A percentile compares a stretch with the other conserved stretches of the same genome.
These are phyloP conservation scores for Rhopalosiphum maidis DNA, from an alignment of 1,140 invertebrate genomes.

Conservation along the genomic window DNA sequence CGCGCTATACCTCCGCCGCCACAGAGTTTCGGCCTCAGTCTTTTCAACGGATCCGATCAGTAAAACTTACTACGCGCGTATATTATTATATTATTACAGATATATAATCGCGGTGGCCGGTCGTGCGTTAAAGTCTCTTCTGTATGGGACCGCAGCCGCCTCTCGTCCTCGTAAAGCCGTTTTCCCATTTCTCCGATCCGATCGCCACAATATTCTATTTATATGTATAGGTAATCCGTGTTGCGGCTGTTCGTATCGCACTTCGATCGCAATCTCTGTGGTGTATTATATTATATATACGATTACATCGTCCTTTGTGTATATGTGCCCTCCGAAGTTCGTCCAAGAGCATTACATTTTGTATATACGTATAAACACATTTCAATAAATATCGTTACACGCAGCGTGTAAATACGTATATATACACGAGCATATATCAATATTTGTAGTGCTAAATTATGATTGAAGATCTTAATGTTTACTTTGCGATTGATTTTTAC, in stretches of 20 bases:
- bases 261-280: not conserved
- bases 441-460: not conserved
- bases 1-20: not conserved
- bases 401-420: not conserved
- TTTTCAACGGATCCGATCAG: slow-evolving; percentile 8
- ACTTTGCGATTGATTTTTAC: not conserved
- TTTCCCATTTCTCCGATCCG: not conserved
- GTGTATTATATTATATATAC: not conserved
- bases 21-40: not conserved
- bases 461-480: not conserved
- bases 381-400: not conserved
- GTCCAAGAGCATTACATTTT: not conserved
- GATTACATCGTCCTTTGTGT: not conserved
- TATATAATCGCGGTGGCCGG: not conserved
- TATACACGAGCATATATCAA: not conserved
- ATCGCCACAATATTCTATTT: not conserved
- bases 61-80: not conserved
- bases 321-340: not conserved
- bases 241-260: not conserved
- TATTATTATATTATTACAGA: not conserved
- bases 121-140: slow-evolving; percentile 7
- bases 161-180: not conserved
- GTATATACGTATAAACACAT: not conserved
- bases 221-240: not conserved
- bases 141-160: not conserved